phyloP scores from a whole-genome alignment of 2,797 vertebrate species.

The Acomys russatus region DNA sequence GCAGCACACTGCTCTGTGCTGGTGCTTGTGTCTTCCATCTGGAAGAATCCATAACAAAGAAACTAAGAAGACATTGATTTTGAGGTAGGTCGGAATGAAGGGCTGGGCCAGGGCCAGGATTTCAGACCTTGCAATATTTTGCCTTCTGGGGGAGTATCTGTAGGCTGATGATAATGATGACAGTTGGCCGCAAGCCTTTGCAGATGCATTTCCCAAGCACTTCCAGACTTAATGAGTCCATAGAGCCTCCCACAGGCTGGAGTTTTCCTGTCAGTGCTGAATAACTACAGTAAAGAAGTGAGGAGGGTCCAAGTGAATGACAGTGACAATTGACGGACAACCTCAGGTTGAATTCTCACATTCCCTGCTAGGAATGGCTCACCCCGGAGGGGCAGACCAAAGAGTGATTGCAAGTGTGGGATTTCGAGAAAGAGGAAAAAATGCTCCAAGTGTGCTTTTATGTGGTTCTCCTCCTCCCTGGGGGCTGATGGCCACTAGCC shows the following conservation, averaged over 20 bases:
- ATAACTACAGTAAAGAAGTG: slow-evolving; percentile 48
- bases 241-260: slow-evolving; percentile 26
- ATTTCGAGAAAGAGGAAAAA: slow-evolving; percentile 9
- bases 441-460: background rate
- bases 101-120: background rate
- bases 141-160: slow-evolving; percentile 55
- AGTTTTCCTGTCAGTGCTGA: slow-evolving; percentile 16
- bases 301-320: background rate
- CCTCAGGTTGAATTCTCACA: slow-evolving; percentile 44
- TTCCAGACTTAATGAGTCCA: slow-evolving; percentile 68
- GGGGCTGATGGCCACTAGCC: no score
- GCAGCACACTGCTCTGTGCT: background rate
- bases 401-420: background rate
- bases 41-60: background rate
- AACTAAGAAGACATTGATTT: background rate
- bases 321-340: background rate
- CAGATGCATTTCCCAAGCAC: slow-evolving; percentile 72
- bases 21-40: background rate
- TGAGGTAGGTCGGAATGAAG: slow-evolving; percentile 41
- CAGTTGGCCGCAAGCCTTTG: slow-evolving; percentile 40
- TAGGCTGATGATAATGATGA: slow-evolving; percentile 26
- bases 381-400: background rate
- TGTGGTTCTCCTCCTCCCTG: no score
- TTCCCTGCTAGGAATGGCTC: slow-evolving; percentile 5
- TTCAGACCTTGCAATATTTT: slow-evolving; percentile 58